Conservation (phyloP, 2,888 invertebrate species). For the Dorcus parallelipipedus region DNA sequence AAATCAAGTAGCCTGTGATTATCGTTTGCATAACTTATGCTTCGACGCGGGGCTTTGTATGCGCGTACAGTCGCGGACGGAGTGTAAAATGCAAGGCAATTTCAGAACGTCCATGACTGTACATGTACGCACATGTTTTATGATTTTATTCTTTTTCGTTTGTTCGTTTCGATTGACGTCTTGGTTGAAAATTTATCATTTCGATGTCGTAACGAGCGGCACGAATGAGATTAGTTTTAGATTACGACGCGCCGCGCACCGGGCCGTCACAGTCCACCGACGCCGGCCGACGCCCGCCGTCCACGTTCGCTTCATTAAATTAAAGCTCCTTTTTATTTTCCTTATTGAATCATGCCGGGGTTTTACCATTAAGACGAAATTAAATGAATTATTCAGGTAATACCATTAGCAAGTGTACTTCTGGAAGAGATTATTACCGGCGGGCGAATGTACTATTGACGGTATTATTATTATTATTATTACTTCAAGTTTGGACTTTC, state of each 20-base stretch:
- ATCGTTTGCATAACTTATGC: too few relatives aligned
- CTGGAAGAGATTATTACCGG: too few relatives aligned
- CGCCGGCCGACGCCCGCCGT: neutral
- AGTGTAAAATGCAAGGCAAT: too few relatives aligned
- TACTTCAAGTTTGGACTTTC: neutral
- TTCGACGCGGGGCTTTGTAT: too few relatives aligned
- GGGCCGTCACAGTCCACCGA: neutral
- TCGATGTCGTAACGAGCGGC: too few relatives aligned
- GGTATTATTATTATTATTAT: neutral
- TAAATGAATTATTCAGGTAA: conserved; percentile 1
- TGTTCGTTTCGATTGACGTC: too few relatives aligned
- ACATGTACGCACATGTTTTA: too few relatives aligned
- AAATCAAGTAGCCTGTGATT: neutral
- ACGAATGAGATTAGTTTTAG: neutral
- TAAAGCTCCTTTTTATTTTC: neutral
- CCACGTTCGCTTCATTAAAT: too few relatives aligned
- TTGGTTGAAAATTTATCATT: too few relatives aligned
- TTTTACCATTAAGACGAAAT: conserved; percentile 2
- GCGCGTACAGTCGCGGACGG: too few relatives aligned
- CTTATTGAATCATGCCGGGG: neutral
- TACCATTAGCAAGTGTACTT: neutral
- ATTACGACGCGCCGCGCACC: neutral
- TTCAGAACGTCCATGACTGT: too few relatives aligned
- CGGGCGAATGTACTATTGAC: neutral
- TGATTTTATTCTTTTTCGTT: too few relatives aligned